Conservation (phyloP, 2,113 vertebrate species). For the Rhinolophus ferrumequinum region DNA sequence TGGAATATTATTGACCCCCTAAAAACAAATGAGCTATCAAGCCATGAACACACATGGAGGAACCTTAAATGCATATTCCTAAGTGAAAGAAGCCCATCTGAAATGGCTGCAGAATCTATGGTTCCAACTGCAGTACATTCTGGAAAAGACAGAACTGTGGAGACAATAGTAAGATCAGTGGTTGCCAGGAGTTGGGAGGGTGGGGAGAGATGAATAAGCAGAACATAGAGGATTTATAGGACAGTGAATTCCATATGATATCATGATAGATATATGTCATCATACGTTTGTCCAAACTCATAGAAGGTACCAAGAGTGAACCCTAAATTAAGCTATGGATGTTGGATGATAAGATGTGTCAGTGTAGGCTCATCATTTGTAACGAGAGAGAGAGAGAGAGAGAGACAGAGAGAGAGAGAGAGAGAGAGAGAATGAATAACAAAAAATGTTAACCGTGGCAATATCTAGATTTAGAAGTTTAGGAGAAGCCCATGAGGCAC, state of each 20-base stretch:
- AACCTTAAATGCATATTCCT: not conserved
- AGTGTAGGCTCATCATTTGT: not conserved
- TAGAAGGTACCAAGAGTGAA: not conserved
- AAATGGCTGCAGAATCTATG: not conserved
- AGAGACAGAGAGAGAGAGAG: not conserved
- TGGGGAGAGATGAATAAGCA: not conserved
- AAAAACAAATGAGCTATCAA: not conserved
- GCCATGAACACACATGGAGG: not conserved
- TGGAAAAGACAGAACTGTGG: not conserved
- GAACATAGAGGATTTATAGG: not conserved
- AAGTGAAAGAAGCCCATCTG: not conserved
- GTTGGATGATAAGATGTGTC: not conserved
- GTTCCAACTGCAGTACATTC: not conserved
- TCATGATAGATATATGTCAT: not conserved
- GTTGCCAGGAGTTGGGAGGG: not conserved
- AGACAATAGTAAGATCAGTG: not conserved
- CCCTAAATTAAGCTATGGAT: not conserved
- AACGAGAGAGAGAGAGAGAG: not conserved
- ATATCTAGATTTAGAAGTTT: slow-evolving; percentile 8
- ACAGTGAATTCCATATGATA: not conserved
- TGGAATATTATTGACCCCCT: not conserved
- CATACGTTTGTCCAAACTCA: not conserved
- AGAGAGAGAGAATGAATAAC: not conserved
- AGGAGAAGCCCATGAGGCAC: not conserved
- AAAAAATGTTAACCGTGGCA: not conserved